Conservation (phyloP, 2,113 vertebrate genomes). For the Monarcha castaneiventris region DNA sequence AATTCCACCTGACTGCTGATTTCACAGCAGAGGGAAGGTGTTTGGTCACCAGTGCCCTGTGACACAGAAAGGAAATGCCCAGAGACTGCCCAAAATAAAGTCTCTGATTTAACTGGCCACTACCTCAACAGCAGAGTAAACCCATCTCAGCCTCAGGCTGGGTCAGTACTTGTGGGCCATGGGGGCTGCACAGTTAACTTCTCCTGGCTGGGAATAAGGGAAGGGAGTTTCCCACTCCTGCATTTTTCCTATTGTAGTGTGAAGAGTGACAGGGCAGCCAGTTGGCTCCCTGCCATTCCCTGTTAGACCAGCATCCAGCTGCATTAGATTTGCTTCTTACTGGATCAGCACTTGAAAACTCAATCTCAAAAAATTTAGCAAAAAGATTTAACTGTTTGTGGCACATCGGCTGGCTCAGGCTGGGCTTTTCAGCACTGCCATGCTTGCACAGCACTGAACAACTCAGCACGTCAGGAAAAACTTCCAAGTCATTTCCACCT, state of each 20-base stretch:
- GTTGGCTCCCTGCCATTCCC: not conserved
- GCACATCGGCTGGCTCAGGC: not conserved
- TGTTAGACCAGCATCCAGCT: not conserved
- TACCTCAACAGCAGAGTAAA: not conserved
- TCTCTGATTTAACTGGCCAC: not conserved
- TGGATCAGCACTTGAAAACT: conserved; percentile 10
- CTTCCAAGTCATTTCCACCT: not conserved
- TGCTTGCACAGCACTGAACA: not conserved
- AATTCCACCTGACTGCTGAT: not conserved
- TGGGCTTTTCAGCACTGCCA: not conserved
- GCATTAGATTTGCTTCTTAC: not conserved
- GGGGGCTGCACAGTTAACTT: not conserved
- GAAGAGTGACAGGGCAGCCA: not conserved
- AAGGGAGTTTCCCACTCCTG: conserved; percentile 15
- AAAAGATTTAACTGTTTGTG: not conserved
- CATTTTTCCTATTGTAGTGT: not conserved
- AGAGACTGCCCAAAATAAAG: not conserved
- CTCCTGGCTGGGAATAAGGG: not conserved
- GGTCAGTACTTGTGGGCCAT: accelerated
- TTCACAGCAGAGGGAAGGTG: not conserved
- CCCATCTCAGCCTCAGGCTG: not conserved
- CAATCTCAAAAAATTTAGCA: not conserved
- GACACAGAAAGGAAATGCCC: not conserved
- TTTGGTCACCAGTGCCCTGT: not conserved
- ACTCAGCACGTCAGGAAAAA: accelerated